Conservation (phyloP, 2,888 invertebrate species). For the Pristionchus arcanus region DNA sequence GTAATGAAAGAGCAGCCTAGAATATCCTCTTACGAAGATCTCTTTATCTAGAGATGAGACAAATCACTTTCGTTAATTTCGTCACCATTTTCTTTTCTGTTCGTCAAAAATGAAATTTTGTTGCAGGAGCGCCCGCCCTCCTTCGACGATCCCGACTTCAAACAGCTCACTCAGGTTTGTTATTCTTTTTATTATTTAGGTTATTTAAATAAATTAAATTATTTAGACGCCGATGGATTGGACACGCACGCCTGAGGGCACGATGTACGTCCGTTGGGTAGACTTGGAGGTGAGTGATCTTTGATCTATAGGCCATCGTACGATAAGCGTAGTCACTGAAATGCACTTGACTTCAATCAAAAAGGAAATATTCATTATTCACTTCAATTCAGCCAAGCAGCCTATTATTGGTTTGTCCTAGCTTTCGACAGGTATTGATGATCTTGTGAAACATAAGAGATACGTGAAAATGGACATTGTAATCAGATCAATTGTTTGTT, state of each 20-base stretch:
- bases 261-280: background rate
- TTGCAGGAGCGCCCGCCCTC: constrained; percentile 15
- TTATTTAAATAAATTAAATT: background rate
- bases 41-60: too few relatives aligned
- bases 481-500: too few relatives aligned
- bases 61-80: too few relatives aligned
- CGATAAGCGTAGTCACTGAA: too few relatives aligned
- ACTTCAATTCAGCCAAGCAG: background rate
- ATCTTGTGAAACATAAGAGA: background rate
- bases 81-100: background rate
- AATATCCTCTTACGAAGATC: too few relatives aligned
- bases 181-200: background rate
- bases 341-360: too few relatives aligned
- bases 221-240: constrained; percentile 23
- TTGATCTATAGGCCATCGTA: background rate
- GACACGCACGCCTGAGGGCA: background rate
- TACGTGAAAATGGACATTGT: too few relatives aligned
- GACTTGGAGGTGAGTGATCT: constrained; percentile 9
- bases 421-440: background rate
- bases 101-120: background rate
- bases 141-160: background rate
- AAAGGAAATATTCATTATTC: too few relatives aligned
- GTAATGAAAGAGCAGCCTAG: too few relatives aligned
- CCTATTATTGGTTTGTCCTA: background rate
- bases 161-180: background rate